These are phyloP conservation scores for Salvator merianae DNA, from an alignment of 2,113 vertebrate species.

Conservation along the genomic window DNA sequence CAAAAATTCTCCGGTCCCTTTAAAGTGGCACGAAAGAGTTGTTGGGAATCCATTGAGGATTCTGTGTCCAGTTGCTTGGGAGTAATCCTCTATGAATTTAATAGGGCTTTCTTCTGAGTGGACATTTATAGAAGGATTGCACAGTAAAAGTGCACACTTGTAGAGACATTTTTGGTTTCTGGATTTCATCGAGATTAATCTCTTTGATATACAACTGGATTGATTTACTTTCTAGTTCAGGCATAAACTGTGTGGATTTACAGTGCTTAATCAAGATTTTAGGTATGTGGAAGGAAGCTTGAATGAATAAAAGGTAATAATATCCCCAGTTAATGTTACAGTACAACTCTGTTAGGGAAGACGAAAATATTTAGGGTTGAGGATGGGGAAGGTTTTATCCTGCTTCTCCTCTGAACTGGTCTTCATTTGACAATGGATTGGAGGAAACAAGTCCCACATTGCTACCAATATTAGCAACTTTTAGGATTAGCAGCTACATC, in stretches of 20 bases:
- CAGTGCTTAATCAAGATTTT: neutral
- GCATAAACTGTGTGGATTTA: neutral
- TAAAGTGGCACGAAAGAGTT: conserved; percentile 66
- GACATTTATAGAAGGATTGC: neutral
- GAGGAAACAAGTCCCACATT: conserved; percentile 40
- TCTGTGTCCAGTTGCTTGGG: neutral
- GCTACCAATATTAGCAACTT: conserved; percentile 39
- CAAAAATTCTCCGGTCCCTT: conserved; percentile 60
- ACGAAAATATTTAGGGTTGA: neutral
- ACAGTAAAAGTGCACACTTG: neutral
- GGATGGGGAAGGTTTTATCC: conserved; percentile 25
- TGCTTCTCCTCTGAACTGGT: neutral
- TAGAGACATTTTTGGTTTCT: too few relatives aligned
- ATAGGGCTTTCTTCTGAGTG: neutral
- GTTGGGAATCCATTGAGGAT: neutral
- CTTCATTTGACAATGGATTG: conserved; percentile 33
- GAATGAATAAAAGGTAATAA: neutral
- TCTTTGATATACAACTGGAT: too few relatives aligned
- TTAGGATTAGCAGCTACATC: neutral
- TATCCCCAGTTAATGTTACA: neutral
- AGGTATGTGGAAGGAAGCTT: neutral
- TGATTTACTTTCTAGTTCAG: neutral
- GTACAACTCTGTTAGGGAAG: too few relatives aligned
- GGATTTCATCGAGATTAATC: too few relatives aligned
- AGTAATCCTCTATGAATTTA: neutral